Base-by-base conservation (phyloP, 2,797 vertebrate genomes). In the Phoebastria nigripes region DNA sequence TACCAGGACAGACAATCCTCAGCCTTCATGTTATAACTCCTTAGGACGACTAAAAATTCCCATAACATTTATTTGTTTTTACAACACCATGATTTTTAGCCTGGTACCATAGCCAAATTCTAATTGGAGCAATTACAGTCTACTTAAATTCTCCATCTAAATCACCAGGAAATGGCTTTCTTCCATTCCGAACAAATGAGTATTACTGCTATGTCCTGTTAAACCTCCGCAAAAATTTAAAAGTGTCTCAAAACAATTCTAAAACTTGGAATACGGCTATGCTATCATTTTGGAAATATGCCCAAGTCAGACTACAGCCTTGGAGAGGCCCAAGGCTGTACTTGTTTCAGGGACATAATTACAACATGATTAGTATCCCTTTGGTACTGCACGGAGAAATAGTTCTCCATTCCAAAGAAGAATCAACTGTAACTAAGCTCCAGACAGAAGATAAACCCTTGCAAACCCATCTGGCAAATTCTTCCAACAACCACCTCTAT, bases 261-360 rank as follows among this genome's bases (percentile, higher is more conserved):
- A 67, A 80, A 94, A 87, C 71, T 71, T 94, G 59, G 37, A 83
- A 85, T 39, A 90, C 1, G 5, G 39, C 41, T 74, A 83, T 0
- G 7, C 66, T 89, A 93, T 90, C 87, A 72, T 82, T 92, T 70
- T 91, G 92, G 87, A 94, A 91, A 88, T 22, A 61, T 20, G 19
- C 39, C 72, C 56, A 93, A 80, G 85, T 71, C 56, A 74, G 52
- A 87, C 13, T 22, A 80, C 18, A 85, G 63, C 92, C 94, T 94
- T 97, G 89, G 61, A 70, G 52, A 88, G 26, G 11, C 52, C 67
- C 89, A 92, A 97, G 94, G 94, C 63, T 80, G 41, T 85, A 90
- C 78, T 92, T 92, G n/a, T 89, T 92, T 97, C 95, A 96, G 82
- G 89, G 92, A 89, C 92, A 51, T 56, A 92, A 93, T 83, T 95